phyloP scores from a whole-genome alignment of 2,113 vertebrate genomes.

The Donacobius atricapilla region DNA sequence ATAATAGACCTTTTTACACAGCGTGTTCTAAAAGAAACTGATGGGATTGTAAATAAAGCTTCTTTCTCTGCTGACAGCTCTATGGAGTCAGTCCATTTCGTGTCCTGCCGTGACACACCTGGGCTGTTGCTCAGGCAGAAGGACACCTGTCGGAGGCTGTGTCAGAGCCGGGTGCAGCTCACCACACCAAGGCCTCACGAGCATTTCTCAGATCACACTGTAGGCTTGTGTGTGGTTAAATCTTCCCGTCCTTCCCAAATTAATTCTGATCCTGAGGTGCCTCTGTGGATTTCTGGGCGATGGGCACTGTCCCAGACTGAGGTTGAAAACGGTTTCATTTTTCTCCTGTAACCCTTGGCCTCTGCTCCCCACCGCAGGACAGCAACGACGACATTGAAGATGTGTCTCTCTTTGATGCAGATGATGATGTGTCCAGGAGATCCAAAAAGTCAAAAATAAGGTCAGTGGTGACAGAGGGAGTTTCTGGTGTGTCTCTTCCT shows the following conservation, averaged over 20 bases:
- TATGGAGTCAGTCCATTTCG: too few species aligned
- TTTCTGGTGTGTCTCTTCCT: background rate
- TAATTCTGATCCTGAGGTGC: background rate
- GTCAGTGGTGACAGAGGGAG: slow-evolving; percentile 52
- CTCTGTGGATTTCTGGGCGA: rapidly evolving
- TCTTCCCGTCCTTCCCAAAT: background rate
- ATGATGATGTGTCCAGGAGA: slow-evolving; percentile 80
- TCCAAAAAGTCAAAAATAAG: slow-evolving; percentile 79
- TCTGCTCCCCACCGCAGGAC: slow-evolving; percentile 70
- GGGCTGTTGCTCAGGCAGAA: rapidly evolving
- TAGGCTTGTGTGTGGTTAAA: background rate
- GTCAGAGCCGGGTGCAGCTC: background rate
- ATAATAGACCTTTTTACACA: too few species aligned
- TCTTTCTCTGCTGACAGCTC: too few species aligned
- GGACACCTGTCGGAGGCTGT: too few species aligned
- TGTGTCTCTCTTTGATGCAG: slow-evolving; percentile 91
- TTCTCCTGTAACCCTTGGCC: background rate
- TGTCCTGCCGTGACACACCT: too few species aligned
- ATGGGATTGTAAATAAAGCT: too few species aligned
- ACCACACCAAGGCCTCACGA: rapidly evolving
- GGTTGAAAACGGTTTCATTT: rapidly evolving
- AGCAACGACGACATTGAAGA: slow-evolving; percentile 86
- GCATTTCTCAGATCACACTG: background rate
- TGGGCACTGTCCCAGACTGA: background rate
- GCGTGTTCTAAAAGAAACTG: too few species aligned